Percentiles rank a stretch among this genome's conserved stretches.
Evolutionary conservation across 2,113 vertebrate species (phyloP).

Genomic region (Arvicanthis niloticus): DNA sequence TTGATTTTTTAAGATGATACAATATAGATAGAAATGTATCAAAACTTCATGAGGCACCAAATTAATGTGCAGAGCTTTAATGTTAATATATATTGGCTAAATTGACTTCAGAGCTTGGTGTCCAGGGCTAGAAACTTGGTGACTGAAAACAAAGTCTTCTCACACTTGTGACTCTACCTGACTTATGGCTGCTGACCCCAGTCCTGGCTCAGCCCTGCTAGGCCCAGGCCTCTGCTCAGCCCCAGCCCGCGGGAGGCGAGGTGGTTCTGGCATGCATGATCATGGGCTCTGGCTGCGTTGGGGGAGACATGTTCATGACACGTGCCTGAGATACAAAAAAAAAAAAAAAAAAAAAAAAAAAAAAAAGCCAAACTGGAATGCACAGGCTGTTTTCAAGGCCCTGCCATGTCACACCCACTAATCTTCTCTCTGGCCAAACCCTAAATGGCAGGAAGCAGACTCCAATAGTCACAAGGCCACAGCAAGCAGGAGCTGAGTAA

Average conservation of each 20-base stretch:
- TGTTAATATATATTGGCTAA: background rate
- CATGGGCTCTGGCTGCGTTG: background rate
- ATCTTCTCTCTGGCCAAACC: constrained; percentile 20
- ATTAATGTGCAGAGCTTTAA: background rate
- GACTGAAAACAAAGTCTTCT: constrained; percentile 25
- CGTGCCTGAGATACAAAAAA: background rate
- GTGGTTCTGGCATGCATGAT: background rate
- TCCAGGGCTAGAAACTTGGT: background rate
- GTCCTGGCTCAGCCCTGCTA: background rate
- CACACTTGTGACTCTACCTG: background rate
- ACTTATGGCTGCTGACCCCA: background rate
- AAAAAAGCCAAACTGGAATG: background rate
- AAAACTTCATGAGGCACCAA: background rate
- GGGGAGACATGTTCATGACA: background rate
- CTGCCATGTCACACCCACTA: background rate
- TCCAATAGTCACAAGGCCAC: background rate
- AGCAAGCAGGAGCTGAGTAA: background rate
- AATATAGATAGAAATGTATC: background rate
- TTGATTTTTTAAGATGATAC: background rate
- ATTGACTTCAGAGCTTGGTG: background rate
- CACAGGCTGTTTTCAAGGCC: background rate
- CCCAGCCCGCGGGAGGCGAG: background rate
- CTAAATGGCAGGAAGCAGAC: background rate
- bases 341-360: no score
- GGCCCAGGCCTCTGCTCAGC: background rate